These are phyloP conservation scores for Turdus rufiventris DNA, from an alignment of 2,113 vertebrate species.

Conservation along the genomic window DNA sequence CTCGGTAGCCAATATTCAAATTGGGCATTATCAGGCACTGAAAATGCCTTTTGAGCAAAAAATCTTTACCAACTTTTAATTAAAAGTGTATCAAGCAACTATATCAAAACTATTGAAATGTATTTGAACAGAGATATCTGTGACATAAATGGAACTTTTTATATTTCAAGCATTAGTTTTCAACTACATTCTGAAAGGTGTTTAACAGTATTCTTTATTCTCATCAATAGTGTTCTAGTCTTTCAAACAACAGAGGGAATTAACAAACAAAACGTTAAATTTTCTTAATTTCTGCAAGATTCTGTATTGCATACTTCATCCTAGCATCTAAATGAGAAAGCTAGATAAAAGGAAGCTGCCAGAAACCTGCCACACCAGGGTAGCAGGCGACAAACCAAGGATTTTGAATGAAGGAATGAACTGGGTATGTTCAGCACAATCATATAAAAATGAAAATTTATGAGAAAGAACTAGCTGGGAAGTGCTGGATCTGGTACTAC, in stretches of 20 bases:
- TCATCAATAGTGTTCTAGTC: background rate
- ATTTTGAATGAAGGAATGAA: background rate
- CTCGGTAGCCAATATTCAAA: background rate
- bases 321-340: background rate
- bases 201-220: background rate
- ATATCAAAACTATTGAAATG: background rate
- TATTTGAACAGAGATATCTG: background rate
- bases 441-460: background rate
- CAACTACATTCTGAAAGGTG: background rate
- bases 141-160: background rate
- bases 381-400: background rate
- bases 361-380: background rate
- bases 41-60: background rate
- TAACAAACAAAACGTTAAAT: background rate
- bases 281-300: background rate
- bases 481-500: background rate
- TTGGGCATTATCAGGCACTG: background rate
- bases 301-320: background rate
- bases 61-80: background rate
- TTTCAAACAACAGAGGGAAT: background rate
- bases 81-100: background rate
- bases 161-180: background rate
- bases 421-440: accelerated
- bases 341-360: background rate
- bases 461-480: background rate